Base-by-base conservation (phyloP, 2,113 vertebrate genomes). In the Channa maculata region DNA sequence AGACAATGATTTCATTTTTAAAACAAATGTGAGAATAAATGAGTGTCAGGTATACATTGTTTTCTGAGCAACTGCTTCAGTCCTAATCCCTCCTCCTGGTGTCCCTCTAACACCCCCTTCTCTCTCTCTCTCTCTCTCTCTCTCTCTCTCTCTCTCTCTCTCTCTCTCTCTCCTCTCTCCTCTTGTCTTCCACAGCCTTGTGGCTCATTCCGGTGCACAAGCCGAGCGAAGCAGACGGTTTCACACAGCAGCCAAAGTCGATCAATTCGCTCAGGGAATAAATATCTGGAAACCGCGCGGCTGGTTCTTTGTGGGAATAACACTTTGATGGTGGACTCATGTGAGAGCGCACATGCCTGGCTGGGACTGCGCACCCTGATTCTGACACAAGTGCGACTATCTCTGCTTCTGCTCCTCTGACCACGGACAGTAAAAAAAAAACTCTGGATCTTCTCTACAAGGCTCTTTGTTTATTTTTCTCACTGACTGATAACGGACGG, bases 191-290 rank as follows among this genome's bases (percentile, higher is more conserved):
- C 79, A 70, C 79, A 71, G 76, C 64, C 62, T 71, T 73, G 73
- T 58, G 82, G 83, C 79, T 93, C 91, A 93, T 94, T 94, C 93
- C 92, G 91, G 80, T 62, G 90, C 89, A 91, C 85, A 79, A 88
- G 73, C 77, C 81, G 83, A 92, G 86, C 82, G 86, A 75, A 84
- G 82, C 92, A 86, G 78, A 83, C 88, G 80, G 59, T 77, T 80
- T 62, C 62, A 60, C 68, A 43, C 84, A 74, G 70, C 73, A 71
- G 72, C 80, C 66, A 63, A 69, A 85, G 77, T 85, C 67, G 89
- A 91, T 55, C 41, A 53, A 88, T 85, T 91, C 88, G 90, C 92
- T 93, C 93, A 94, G 92, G 93, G 94, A 94, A 89, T 90, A 91
- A 61, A 89, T 49, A 59, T 75, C 68, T 38, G 3, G 12, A 68